Evolutionary conservation across 1,140 invertebrate species (phyloP), one percentile per base, ranked within the genome.

Genomic region (Trypoxylus dichotomus): DNA sequence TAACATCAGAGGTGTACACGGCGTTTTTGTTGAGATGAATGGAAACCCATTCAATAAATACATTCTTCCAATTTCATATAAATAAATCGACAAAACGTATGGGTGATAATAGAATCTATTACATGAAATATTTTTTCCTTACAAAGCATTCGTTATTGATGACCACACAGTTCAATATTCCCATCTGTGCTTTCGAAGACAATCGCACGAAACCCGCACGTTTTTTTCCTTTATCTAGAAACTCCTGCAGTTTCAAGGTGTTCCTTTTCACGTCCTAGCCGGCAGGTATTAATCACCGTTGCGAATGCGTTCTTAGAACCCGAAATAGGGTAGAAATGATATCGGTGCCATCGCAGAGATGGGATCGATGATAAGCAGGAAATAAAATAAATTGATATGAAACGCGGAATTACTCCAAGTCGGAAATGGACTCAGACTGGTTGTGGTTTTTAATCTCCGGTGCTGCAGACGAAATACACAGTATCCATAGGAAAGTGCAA

Each of bases 381-480:
- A 54, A 54, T 54, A 54, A 15, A 54, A 54, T 54, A 54, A 54
- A 54, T 54, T 54, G 47, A 54, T 54, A 54, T 54, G 27, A 68
- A 29, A 24, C 60, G 60, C 11, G 60, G 60, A 68, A 68, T 68
- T 68, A 68, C 60, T 13, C 11, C 6, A 10, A 68, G 27, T 25
- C 60, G 60, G 60, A 68, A 68, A 68, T 68, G 60, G 60, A 27
- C 27, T 29, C 60, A 68, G 60, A 11, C 27, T 68, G 11, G 60
- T 27, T 3, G 19, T 13, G 60, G 60, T 68, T 68, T 68, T 68
- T 68, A 68, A 68, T 68, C 60, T 29, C 60, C 60, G 60, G 60
- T 24, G 10, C 47, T 58, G n/a, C n/a, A n/a, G n/a, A n/a, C n/a
- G 21, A 58, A 58, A 58, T 13, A 5, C 21, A n/a, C 1, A 58